These are phyloP conservation scores for Lordiphosa mommai DNA, from an alignment of 1,140 invertebrate genomes.

Conservation along the genomic window DNA sequence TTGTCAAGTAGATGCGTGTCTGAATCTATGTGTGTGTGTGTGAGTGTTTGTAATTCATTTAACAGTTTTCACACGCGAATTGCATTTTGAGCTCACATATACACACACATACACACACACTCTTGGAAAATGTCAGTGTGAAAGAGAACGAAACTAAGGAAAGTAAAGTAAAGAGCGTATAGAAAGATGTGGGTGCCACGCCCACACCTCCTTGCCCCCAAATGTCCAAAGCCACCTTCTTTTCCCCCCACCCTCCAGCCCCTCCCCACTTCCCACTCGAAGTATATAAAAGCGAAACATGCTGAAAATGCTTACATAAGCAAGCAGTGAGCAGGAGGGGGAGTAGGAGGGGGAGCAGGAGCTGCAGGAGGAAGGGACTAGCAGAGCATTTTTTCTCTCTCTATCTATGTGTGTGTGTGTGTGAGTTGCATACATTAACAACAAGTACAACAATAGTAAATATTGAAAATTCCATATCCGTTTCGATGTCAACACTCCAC, in stretches of 20 bases:
- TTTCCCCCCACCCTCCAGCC: neutral
- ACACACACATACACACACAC: neutral
- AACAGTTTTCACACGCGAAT: constrained; percentile 40
- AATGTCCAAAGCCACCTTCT: neutral
- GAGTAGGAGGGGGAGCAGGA: neutral
- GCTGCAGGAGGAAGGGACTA: neutral
- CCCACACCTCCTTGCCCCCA: constrained; percentile 7
- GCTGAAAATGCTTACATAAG: constrained; percentile 73
- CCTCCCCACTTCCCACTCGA: constrained; percentile 32
- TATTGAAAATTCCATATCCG: constrained; percentile 76
- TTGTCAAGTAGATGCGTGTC: neutral
- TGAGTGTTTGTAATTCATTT: constrained; percentile 33
- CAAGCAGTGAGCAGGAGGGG: constrained; percentile 32
- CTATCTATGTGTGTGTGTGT: constrained; percentile 20
- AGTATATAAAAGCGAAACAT: constrained; percentile 73
- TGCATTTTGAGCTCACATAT: constrained; percentile 21
- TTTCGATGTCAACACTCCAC: constrained; percentile 53
- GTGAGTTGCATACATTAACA: constrained; percentile 64
- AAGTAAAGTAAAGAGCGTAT: neutral
- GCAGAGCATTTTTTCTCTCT: constrained; percentile 7
- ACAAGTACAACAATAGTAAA: constrained; percentile 52
- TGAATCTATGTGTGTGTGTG: neutral
- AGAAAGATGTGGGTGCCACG: constrained; percentile 9
- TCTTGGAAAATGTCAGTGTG: neutral
- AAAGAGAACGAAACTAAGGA: neutral